Evolutionary conservation across 2,113 vertebrate species (phyloP), one percentile per base, ranked within the genome.

Genomic region (Colinus virginianus): DNA sequence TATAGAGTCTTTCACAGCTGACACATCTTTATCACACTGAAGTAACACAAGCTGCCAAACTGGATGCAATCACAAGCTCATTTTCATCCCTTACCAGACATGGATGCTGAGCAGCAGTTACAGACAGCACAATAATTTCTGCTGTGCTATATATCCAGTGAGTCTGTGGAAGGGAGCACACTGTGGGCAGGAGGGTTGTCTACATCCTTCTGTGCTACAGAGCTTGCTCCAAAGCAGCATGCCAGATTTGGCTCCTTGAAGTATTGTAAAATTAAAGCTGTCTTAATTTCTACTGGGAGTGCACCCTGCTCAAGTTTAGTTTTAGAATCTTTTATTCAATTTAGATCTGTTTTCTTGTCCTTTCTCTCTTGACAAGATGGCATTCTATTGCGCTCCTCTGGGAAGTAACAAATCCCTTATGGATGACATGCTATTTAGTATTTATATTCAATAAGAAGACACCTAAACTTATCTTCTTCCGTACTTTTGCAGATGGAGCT

Each of bases 281-380:
- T 21, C 76, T 84, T 74, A n/a, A 38, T 64, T 95, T 94, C 62
- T 81, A 61, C 53, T 53, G 74, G 43, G 13, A 91, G 13, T 7
- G 45, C 40, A 40, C 21, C 8, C 30, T 38, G 18, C 4, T 55
- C 36, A n/a, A 8, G 21, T 82, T 64, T 48, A 43, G 78, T 40
- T 87, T 92, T 25, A 53, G 53, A 76, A 75, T 51, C 2, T 78
- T 87, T 64, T 46, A 48, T 59, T 80, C 30, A 36, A 45, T 43
- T 68, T 82, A 45, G 18, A 56, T 34, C 51, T 0, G 2, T 22
- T 69, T 84, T 69, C 42, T 82, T 1, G 0, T 21, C 6, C 34
- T 84, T 82, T 67, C 28, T 26, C 26, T 84, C 18, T 15, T 67
- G 28, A 8, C 45, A 78, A 28, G 4, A 53, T 4, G 30, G 34